Percentiles rank a stretch among this genome's conserved stretches.
Conservation (phyloP, 2,888 invertebrate genomes). For the Synergus gifuensis region DNA sequence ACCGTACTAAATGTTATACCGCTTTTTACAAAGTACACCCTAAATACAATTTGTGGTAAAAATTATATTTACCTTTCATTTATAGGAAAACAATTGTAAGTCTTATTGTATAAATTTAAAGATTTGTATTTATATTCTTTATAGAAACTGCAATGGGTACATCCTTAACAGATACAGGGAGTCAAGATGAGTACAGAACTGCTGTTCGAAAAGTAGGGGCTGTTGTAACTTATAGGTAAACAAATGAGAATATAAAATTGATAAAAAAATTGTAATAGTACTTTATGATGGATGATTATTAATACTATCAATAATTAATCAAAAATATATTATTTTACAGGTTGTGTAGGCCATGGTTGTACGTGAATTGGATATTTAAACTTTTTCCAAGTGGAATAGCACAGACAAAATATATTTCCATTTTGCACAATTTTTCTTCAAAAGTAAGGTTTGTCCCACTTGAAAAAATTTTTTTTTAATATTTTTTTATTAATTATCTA, state of each 20-base stretch:
- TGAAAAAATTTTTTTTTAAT: too few relatives aligned
- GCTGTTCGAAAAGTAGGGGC: constrained; percentile 45
- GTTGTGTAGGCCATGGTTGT: constrained; percentile 48
- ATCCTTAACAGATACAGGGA: constrained; percentile 5
- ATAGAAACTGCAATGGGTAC: constrained; percentile 38
- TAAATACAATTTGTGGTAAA: constrained; percentile 84
- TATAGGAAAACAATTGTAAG: background rate
- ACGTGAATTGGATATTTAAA: constrained; percentile 51
- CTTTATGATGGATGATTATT: too few relatives aligned
- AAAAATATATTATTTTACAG: constrained; percentile 42
- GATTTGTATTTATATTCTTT: background rate
- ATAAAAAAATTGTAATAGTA: too few relatives aligned
- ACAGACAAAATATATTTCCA: constrained; percentile 48
- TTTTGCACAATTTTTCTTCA: constrained; percentile 52
- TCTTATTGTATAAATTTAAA: too few relatives aligned
- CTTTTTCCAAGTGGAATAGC: constrained; percentile 49
- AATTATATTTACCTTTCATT: background rate
- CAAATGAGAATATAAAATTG: too few relatives aligned
- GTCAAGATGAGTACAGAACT: constrained; percentile 23
- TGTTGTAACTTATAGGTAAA: constrained; percentile 46
- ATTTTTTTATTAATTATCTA: too few relatives aligned
- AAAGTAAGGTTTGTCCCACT: background rate
- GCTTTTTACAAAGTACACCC: constrained; percentile 81
- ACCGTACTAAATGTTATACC: constrained; percentile 78
- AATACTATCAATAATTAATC: background rate